Evolutionary conservation across 2,888 invertebrate genomes (phyloP).

Genomic region (Platycheirus albimanus): DNA sequence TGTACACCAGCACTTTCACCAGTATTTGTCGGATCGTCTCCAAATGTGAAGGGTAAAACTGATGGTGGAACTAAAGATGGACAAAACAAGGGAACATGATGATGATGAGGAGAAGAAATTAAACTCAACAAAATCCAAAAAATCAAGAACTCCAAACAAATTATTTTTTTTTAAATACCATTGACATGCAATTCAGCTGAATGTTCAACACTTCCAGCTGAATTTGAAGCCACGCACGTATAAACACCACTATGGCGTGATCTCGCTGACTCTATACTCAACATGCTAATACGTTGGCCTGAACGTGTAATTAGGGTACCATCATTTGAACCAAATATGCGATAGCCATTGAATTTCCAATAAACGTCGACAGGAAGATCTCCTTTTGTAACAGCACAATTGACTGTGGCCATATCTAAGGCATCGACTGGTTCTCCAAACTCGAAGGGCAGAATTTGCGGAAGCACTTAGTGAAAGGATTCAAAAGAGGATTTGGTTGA

Average conservation of each 20-base stretch:
- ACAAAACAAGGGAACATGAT: constrained; percentile 36
- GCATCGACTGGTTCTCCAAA: constrained; percentile 84
- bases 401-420: constrained; percentile 84
- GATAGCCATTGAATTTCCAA: constrained; percentile 84
- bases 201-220: constrained; percentile 83
- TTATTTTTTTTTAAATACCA: constrained; percentile 69
- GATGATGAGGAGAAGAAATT: constrained; percentile 31
- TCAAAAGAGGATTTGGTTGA: constrained; percentile 31
- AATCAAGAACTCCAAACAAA: constrained; percentile 3
- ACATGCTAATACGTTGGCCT: constrained; percentile 83
- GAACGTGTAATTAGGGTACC: constrained; percentile 77
- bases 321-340: constrained; percentile 78
- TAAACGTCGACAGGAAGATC: constrained; percentile 86
- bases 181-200: constrained; percentile 80
- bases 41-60: constrained; percentile 87
- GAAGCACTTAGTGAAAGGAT: constrained; percentile 82
- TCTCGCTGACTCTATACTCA: constrained; percentile 85
- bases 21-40: constrained; percentile 87
- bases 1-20: constrained; percentile 88
- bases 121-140: constrained; percentile 49
- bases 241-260: constrained; percentile 85
- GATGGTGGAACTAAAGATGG: constrained; percentile 86
- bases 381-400: constrained; percentile 85
- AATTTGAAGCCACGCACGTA: constrained; percentile 85
- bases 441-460: constrained; percentile 85